phyloP scores from a whole-genome alignment of 30 jellyfish, hydroid and myxozoan species.

The Aurelia aurita region DNA sequence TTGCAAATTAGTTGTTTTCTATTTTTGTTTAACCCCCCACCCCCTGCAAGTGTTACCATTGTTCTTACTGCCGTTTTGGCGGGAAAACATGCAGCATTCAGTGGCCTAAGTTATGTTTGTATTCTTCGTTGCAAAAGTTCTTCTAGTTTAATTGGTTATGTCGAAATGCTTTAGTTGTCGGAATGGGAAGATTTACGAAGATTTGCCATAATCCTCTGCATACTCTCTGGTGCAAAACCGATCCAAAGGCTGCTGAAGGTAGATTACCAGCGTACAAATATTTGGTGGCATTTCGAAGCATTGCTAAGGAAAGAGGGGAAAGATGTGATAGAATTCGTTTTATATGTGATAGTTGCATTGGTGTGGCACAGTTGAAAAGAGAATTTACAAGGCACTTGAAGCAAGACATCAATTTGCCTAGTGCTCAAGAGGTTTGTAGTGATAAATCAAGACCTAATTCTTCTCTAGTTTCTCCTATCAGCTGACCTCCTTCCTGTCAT shows the following conservation, averaged over 20 bases:
- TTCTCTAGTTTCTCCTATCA: neutral
- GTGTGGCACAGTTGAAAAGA: neutral
- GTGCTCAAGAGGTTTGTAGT: slow-evolving; percentile 3
- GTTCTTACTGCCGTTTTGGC: too few relatives aligned
- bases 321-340: neutral
- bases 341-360: neutral
- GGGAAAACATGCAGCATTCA: too few relatives aligned
- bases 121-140: too few relatives aligned
- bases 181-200: neutral
- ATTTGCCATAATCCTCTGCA: slow-evolving; percentile 15
- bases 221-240: neutral
- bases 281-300: neutral
- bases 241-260: neutral
- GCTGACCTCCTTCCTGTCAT: too few relatives aligned
- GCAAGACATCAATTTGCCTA: neutral
- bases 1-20: too few relatives aligned
- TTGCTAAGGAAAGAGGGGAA: slow-evolving; percentile 1
- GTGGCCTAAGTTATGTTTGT: too few relatives aligned
- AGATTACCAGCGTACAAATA: neutral
- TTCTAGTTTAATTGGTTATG: too few relatives aligned
- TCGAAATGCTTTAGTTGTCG: too few relatives aligned
- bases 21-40: too few relatives aligned
- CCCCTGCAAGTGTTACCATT: too few relatives aligned
- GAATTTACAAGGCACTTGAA: slow-evolving; percentile 1
- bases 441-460: neutral